These are phyloP conservation scores for Ceuthmochares aereus DNA, from an alignment of 2,113 vertebrate species.

Conservation along the genomic window DNA sequence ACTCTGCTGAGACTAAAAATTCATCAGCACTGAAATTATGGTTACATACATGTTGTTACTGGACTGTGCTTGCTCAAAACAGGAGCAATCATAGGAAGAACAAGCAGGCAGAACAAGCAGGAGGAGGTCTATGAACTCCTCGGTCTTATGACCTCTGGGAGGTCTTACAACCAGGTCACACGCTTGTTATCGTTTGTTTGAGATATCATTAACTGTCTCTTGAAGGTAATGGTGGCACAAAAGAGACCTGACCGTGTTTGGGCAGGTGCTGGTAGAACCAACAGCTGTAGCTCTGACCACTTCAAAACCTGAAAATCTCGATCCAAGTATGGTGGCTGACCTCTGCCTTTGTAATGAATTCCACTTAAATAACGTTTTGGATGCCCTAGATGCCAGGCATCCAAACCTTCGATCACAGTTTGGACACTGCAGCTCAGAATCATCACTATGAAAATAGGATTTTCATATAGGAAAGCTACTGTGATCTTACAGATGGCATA, in stretches of 20 bases:
- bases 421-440: neutral
- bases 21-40: neutral
- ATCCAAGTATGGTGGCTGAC: fast-evolving
- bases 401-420: neutral
- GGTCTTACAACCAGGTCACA: neutral
- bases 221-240: neutral
- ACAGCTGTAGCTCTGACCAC: neutral
- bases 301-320: neutral
- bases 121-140: no score
- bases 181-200: neutral
- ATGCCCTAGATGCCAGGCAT: neutral
- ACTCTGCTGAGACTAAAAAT: neutral
- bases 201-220: neutral
- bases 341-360: neutral
- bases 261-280: neutral
- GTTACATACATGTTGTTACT: neutral
- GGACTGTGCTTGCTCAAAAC: neutral
- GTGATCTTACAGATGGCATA: neutral
- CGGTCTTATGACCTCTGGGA: neutral
- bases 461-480: neutral
- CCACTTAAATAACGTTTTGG: neutral
- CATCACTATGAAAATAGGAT: neutral
- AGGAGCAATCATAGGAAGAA: neutral
- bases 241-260: neutral
- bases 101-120: neutral